Evolutionary conservation across 2,888 invertebrate species (phyloP), one percentile per base, ranked within the genome.

Genomic region (Cantharis rufa): DNA sequence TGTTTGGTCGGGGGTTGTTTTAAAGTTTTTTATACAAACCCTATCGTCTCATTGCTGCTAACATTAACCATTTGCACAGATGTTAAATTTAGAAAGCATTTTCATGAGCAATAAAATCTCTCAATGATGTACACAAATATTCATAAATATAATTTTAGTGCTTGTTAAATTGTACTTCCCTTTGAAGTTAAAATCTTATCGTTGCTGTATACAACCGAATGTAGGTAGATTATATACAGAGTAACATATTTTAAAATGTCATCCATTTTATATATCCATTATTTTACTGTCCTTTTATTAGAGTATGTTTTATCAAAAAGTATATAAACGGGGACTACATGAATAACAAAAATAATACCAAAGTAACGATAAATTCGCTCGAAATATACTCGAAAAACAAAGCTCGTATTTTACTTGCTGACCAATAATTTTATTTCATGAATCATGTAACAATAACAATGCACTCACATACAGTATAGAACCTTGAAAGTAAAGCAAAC

Each of bases 41-140:
- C 48, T n/a, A 48, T 16, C 18, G 64, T 15, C 16, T 18, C 64
- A n/a, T 18, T 64, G 18, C 70, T 69, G 70, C 48, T 48, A 48
- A 74, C 76, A 76, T 79, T 81, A 79, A 78, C 80, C 79, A 81
- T 82, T 82, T 81, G 78, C 80, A 77, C 80, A 80, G 80, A 78
- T 79, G 81, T 77, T 77, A 77, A 80, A 80, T 81, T 82, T 82
- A 79, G 81, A 80, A 78, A 81, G 83, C 78, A 81, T 80, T 84
- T 84, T 84, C 82, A 84, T 80, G 79, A 81, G 77, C 80, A 76
- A 81, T 80, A 81, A 83, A 84, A 82, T 82, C 81, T 81, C 82
- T 81, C 81, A 83, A 83, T 84, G 84, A 83, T 84, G 82, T 82
- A 84, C 84, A 84, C 83, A 84, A 85, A 84, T 83, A 84, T 83